Evolutionary conservation across 1,140 invertebrate genomes (phyloP).

Genomic region (Hycleus cichorii): DNA sequence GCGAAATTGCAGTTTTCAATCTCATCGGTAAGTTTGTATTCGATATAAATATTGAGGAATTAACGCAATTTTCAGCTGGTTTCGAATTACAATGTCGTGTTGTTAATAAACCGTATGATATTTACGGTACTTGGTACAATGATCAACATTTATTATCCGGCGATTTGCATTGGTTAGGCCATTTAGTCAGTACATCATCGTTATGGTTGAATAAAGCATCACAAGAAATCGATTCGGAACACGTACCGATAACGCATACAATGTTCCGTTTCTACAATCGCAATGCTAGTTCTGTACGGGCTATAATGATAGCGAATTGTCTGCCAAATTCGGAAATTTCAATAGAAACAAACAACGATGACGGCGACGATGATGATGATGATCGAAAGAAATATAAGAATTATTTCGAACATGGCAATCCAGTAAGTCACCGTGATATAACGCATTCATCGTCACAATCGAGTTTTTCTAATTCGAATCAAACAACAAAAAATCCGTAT

Average conservation of each 20-base stretch:
- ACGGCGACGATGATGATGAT: conserved; percentile 23
- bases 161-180: conserved; percentile 70
- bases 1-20: conserved; percentile 83
- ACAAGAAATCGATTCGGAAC: conserved; percentile 71
- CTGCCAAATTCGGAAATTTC: conserved; percentile 42
- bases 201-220: conserved; percentile 81
- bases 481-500: too few species aligned
- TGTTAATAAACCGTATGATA: conserved; percentile 80
- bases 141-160: conserved; percentile 76
- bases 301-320: conserved; percentile 69
- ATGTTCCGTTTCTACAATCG: conserved; percentile 75
- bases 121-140: conserved; percentile 86
- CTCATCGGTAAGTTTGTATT: conserved; percentile 48
- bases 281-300: conserved; percentile 72
- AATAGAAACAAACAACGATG: conserved; percentile 27
- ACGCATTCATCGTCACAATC: conserved; percentile 3
- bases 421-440: conserved; percentile 47
- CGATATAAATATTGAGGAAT: background rate
- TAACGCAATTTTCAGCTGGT: conserved; percentile 43
- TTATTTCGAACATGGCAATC: conserved; percentile 44
- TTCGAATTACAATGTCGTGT: conserved; percentile 74
- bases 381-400: conserved; percentile 13
- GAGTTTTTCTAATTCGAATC: too few species aligned
- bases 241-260: conserved; percentile 72
- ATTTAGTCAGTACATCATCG: conserved; percentile 69